Evolutionary conservation across 2,113 vertebrate species (phyloP), one percentile per base, ranked within the genome.

Genomic region (Corythaeola cristata): DNA sequence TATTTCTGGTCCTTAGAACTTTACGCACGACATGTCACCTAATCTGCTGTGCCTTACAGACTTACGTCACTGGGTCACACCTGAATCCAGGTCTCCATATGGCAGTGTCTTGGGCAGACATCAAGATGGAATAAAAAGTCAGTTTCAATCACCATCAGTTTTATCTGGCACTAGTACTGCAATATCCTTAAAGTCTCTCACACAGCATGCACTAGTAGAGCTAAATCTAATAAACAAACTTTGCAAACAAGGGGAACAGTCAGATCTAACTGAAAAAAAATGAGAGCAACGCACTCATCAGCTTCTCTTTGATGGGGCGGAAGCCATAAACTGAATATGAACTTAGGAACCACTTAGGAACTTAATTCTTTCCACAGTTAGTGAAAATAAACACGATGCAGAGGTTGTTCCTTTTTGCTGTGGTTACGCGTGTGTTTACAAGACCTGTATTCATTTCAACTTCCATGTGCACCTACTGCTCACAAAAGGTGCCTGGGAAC

Each of bases 401-500:
- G 83, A 95, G 90, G 78, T 49, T 95, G 94, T 88, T 96, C 84
- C 45, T 79, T 90, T 85, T 26, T 85, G 77, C 85, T 96, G 85
- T 73, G 81, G 41, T 87, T 93, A 85, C 0, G 10, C 66, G 74
- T 77, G n/a, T 86, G 69, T 90, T 94, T 91, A 64, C 16, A 90
- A 87, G 63, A 94, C 71, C 67, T 9, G 67, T 62, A 96, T 95
- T 88, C 87, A 85, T 93, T 95, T 89, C 89, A 71, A 23, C 63
- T 94, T 96, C 78, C 93, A 96, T 88, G 78, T 71, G 66, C 81
- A 89, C 66, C 75, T 11, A 52, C 74, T 74, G 84, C 73, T 91
- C 66, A 94, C 87, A 95, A 92, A 89, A 96, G 86, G 84, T 88
- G 77, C 74, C 80, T 92, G 71, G 78, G 84, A 97, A 92, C 94